A percentile compares a stretch with the other conserved stretches of the same genome.
These are phyloP conservation scores for Peromyscus californicus DNA, from an alignment of 2,113 vertebrate species.

Conservation along the genomic window DNA sequence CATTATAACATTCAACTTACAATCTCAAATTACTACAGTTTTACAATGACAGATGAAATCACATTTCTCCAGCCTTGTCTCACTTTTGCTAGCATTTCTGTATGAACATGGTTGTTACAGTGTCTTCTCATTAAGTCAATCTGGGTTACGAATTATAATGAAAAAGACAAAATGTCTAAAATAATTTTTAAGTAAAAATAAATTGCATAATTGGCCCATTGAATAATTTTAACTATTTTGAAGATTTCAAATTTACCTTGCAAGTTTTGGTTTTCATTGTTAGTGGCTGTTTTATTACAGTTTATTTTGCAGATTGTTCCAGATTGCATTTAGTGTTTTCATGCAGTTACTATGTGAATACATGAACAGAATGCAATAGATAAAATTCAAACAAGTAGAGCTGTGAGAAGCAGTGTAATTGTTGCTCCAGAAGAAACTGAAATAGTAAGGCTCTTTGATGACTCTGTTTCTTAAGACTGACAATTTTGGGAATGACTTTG, in stretches of 20 bases:
- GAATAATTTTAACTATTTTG: not conserved
- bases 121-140: not conserved
- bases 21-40: not conserved
- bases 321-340: not conserved
- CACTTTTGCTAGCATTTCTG: not conserved
- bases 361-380: conserved; percentile 1
- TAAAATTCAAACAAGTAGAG: not conserved
- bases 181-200: not conserved
- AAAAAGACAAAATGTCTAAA: not conserved
- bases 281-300: not conserved
- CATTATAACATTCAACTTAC: not conserved
- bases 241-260: not conserved
- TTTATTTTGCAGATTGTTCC: not conserved
- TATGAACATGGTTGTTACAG: not conserved
- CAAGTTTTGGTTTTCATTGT: not conserved
- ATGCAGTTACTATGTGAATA: not conserved
- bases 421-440: not conserved
- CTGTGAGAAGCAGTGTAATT: not conserved
- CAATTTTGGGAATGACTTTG: conserved; percentile 15
- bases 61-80: not conserved
- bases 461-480: not conserved
- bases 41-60: too few species aligned
- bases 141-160: not conserved
- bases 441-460: conserved; percentile 26
- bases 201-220: not conserved